Base-by-base conservation (phyloP, 1,140 invertebrate species). In the Nomia melanderi region DNA sequence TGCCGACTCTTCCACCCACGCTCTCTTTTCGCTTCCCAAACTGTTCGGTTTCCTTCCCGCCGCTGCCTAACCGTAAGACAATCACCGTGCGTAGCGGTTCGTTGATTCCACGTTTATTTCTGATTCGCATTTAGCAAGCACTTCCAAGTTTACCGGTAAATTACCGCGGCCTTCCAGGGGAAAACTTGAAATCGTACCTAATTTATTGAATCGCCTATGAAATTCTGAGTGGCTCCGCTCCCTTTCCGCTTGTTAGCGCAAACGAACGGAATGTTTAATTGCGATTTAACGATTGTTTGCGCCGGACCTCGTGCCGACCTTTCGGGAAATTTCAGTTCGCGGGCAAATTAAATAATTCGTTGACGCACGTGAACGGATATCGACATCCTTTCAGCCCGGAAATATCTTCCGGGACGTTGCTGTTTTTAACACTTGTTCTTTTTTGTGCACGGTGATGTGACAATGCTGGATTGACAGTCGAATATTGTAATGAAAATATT, bases 31-130 rank as follows among this genome's bases (percentile, higher is more conserved):
- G 47, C 47, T 50, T 7, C 20, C 47, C 8, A n/a, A 8, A 50
- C 47, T n/a, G 47, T n/a, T 31, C n/a, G n/a, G 33, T 44, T 4
- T 33, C 14, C 31, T 25, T 59, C 47, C 33, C 56, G 7, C 14
- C 7, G 31, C n/a, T 23, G 20, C 33, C 12, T 1, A 44, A 20
- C 7, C 17, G 31, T 27, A 60, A 76, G 65, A 69, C 74, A 76
- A 76, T 76, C 74, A 50, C 41, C 27, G 65, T 60, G 74, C 56
- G 65, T 76, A 70, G 56, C 64, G 74, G 65, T 76, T 70, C 74
- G 66, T 70, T 77, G 66, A 53, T 77, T 60, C 65, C 54, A 59
- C 23, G 74, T 56, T 76, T 70, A 76, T 60, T 69, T 60, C 65
- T 76, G 74, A 76, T 70, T 76, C 74, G 56, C 54, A 23, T 76